Evolutionary conservation across 2,113 vertebrate species (phyloP).

Genomic region (Ranitomeya imitator): DNA sequence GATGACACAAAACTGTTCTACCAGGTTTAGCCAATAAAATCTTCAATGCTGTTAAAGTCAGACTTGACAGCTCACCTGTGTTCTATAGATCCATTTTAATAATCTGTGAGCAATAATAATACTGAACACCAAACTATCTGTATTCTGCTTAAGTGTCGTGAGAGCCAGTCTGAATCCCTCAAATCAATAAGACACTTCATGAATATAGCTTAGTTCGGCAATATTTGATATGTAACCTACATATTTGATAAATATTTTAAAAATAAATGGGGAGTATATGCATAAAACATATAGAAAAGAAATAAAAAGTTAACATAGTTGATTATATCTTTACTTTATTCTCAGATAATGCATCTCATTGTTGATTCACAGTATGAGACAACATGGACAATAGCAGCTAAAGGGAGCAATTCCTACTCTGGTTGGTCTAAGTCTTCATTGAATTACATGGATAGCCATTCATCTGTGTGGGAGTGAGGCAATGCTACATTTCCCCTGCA

Average conservation of each 20-base stretch:
- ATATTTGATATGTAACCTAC: constrained; percentile 2
- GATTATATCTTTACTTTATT: neutral
- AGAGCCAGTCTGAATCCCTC: neutral
- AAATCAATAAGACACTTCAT: constrained; percentile 15
- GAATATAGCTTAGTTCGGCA: constrained; percentile 11
- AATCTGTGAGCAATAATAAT: neutral
- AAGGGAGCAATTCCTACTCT: too few species aligned
- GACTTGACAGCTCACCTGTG: neutral
- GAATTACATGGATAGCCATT: too few species aligned
- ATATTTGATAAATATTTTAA: neutral
- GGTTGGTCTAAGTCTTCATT: too few species aligned
- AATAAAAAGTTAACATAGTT: neutral
- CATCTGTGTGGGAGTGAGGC: too few species aligned
- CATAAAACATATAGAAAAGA: neutral
- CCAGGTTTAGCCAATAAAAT: neutral
- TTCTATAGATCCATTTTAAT: constrained; percentile 7
- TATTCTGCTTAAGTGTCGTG: neutral
- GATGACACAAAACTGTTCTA: neutral
- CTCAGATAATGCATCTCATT: neutral
- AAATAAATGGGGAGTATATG: neutral
- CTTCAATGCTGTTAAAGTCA: neutral
- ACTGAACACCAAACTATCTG: neutral
- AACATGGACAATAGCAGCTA: neutral
- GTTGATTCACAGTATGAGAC: neutral
- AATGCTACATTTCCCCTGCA: too few species aligned